These are phyloP conservation scores for Oreochromis grahami DNA, from an alignment of 2,797 vertebrate genomes.

Conservation along the genomic window DNA sequence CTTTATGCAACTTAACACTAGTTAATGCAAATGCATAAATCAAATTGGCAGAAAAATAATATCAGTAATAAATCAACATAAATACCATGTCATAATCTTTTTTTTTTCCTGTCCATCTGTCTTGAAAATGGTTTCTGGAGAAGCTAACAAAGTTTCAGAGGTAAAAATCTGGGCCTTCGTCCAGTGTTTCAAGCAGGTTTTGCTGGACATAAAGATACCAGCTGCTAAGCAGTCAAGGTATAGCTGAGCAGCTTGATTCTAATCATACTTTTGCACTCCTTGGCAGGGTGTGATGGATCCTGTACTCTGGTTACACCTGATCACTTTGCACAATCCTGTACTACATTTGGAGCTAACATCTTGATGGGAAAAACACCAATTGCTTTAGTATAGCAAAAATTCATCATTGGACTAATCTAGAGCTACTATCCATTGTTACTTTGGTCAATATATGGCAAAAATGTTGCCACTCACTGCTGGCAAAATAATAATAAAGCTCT, in stretches of 20 bases:
- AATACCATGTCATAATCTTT: neutral
- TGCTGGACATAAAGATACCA: neutral
- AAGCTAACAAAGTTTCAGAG: neutral
- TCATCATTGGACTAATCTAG: neutral
- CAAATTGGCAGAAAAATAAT: neutral
- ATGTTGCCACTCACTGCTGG: neutral
- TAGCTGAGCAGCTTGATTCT: slow-evolving; percentile 22
- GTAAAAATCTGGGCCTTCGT: neutral
- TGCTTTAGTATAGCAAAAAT: neutral
- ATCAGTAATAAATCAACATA: neutral
- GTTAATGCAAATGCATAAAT: neutral
- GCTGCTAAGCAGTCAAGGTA: slow-evolving; percentile 18
- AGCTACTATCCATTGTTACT: neutral
- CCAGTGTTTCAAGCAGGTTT: neutral
- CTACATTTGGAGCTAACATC: neutral
- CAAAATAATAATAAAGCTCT: neutral
- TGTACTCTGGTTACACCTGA: slow-evolving; percentile 11
- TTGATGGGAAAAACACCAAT: neutral
- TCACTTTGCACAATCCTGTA: neutral
- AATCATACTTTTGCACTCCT: slow-evolving; percentile 1
- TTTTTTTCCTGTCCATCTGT: neutral
- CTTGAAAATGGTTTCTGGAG: neutral
- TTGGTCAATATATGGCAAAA: neutral
- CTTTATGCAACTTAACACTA: neutral
- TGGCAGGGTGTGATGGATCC: neutral